Evolutionary conservation across 2,797 vertebrate genomes (phyloP).

Genomic region (Poliocrania exsul): DNA sequence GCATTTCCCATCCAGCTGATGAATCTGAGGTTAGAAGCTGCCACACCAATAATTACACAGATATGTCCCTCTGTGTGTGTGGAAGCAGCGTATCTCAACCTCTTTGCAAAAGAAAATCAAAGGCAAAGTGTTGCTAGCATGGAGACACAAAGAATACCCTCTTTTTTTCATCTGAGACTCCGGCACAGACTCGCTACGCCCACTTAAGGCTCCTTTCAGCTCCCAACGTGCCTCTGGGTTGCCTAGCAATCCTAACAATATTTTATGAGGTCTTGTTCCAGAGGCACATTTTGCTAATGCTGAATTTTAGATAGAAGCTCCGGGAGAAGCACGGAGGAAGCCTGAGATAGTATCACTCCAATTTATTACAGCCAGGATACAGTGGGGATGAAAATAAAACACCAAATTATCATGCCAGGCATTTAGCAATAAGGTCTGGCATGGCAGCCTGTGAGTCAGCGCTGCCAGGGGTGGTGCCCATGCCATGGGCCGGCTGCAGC

Average conservation of each 20-base stretch:
- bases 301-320: neutral
- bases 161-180: conserved; percentile 10
- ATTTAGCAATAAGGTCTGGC: neutral
- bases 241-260: conserved; percentile 59
- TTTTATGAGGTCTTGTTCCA: conserved; percentile 46
- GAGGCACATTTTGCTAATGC: neutral
- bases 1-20: conserved; percentile 16
- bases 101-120: conserved; percentile 28
- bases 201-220: conserved; percentile 38
- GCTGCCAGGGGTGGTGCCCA: neutral
- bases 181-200: neutral
- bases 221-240: conserved; percentile 31
- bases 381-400: neutral
- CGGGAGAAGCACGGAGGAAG: neutral
- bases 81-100: neutral
- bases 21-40: conserved; percentile 22
- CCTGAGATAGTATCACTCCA: neutral
- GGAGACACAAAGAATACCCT: neutral
- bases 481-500: neutral
- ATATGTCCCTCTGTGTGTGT: neutral
- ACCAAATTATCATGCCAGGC: neutral
- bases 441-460: rapidly evolving
- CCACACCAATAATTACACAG: neutral
- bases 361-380: neutral
- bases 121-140: neutral